Evolutionary conservation across 2,797 vertebrate genomes (phyloP), one percentile per base, ranked within the genome.

Genomic region (Sebastes diaconus): DNA sequence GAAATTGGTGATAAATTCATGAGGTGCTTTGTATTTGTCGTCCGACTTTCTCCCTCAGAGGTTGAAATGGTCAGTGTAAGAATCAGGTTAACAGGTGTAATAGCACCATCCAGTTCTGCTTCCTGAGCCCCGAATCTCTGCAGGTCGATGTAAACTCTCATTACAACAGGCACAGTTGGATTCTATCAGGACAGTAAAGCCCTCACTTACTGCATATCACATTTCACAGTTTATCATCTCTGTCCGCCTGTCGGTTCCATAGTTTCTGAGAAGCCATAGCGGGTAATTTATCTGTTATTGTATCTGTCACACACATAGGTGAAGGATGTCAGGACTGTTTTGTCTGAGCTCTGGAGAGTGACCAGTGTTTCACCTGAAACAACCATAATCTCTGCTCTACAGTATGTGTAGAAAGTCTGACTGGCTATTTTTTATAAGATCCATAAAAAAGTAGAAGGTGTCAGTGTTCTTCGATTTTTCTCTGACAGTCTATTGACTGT

Each of bases 181-280:
- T 71, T 80, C 18, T 64, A 79, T 60, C 66, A 22, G 29, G 39
- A 65, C 77, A 39, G 58, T 55, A 68, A 50, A 81, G 57, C 60
- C 50, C 30, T 70, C 32, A 18, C 24, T 77, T 34, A 52, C 68
- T 58, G 39, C 50, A 57, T 20, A 85, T 79, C 27, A 36, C 68
- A 46, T 78, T 86, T 84, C 68, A 59, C 39, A 57, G 73, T 22
- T 52, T 34, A 57, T 72, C 68, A 63, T 81, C 42, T 77, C 77
- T 61, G 58, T 25, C 13, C 18, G 8, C 68, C 16, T 6, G 2
- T 77, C 34, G 22, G 39, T 66, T 85, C 39, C 20, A 67, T 29
- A n/a, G 57, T 75, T 84, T 86, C 46, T 86, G 79, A 83, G 66
- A 80, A 80, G 74, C 76, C 29, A 67, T 6, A 13, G 46, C 30